Conservation (phyloP, 2,797 vertebrate genomes). For the Anolis apletophallus region DNA sequence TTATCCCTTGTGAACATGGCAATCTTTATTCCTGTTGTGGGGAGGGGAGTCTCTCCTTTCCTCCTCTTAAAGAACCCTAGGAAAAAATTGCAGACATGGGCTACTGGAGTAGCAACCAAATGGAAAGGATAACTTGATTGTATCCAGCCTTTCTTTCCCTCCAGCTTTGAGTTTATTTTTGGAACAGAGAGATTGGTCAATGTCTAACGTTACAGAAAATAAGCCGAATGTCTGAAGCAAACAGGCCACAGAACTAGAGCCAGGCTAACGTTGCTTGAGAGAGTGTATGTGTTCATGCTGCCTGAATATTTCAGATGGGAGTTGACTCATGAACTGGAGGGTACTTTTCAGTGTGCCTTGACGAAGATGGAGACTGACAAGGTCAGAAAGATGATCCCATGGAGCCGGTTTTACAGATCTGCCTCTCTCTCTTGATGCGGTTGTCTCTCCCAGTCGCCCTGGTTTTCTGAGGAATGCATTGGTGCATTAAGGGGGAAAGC, state of each 20-base stretch:
- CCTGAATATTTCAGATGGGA: slow-evolving; percentile 14
- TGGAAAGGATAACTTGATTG: slow-evolving; percentile 5
- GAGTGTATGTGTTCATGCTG: neutral
- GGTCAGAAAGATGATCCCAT: slow-evolving; percentile 38
- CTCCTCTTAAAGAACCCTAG: neutral
- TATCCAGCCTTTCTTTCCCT: neutral
- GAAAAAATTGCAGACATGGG: neutral
- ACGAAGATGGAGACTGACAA: slow-evolving; percentile 17
- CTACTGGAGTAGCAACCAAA: neutral
- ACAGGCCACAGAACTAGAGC: slow-evolving; percentile 13
- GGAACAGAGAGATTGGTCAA: neutral
- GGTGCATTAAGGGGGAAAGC: too few species aligned
- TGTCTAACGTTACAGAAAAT: neutral
- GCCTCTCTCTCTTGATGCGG: accelerated
- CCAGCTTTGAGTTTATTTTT: slow-evolving; percentile 19
- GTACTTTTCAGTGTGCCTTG: slow-evolving; percentile 31
- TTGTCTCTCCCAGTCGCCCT: neutral
- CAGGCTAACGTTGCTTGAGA: neutral
- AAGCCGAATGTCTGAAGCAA: neutral
- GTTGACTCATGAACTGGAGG: slow-evolving; percentile 24
- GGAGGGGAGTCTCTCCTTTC: neutral
- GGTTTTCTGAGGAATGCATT: accelerated
- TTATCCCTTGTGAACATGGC: slow-evolving; percentile 2
- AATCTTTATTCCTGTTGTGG: neutral
- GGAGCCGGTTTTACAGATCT: slow-evolving; percentile 17